Conservation (phyloP, 2,888 invertebrate genomes). For the Hyposoter dolosus region DNA sequence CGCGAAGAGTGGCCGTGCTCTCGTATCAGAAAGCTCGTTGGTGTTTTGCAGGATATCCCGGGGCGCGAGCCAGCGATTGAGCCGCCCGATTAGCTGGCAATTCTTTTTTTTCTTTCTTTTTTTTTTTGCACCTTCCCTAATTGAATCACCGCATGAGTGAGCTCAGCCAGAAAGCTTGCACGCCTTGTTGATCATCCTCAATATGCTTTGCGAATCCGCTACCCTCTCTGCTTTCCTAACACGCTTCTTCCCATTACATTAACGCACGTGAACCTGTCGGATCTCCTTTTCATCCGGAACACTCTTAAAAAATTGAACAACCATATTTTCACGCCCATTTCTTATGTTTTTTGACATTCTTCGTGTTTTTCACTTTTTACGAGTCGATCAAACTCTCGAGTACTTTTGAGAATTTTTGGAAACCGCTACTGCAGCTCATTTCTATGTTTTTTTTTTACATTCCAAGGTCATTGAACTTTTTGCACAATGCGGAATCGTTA, state of each 20-base stretch:
- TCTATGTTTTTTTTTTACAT: background rate
- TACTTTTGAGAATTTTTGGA: background rate
- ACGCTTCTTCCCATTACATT: slow-evolving; percentile 1
- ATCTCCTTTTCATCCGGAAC: background rate
- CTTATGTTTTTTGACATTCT: background rate
- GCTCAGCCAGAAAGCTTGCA: slow-evolving; percentile 40
- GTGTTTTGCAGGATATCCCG: slow-evolving; percentile 3
- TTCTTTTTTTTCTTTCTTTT: slow-evolving; percentile 21
- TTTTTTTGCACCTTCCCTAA: slow-evolving; percentile 53
- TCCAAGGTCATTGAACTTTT: too few species aligned
- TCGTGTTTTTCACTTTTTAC: background rate
- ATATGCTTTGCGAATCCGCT: slow-evolving; percentile 28
- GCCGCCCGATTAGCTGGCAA: slow-evolving; percentile 60
- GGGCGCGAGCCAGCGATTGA: slow-evolving; percentile 50
- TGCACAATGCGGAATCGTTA: background rate
- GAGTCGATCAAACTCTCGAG: background rate
- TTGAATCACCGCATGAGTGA: slow-evolving; percentile 61
- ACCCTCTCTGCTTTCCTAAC: slow-evolving; percentile 3
- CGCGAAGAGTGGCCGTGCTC: slow-evolving; percentile 1
- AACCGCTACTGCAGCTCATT: background rate
- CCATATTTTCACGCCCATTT: background rate
- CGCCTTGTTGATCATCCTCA: background rate
- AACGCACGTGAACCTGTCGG: background rate
- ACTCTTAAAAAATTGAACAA: background rate
- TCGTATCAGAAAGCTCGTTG: slow-evolving; percentile 5